A percentile compares a stretch with the other conserved stretches of the same genome.
These are phyloP conservation scores for Tachina lurida DNA, from an alignment of 2,888 invertebrate species.

Conservation along the genomic window DNA sequence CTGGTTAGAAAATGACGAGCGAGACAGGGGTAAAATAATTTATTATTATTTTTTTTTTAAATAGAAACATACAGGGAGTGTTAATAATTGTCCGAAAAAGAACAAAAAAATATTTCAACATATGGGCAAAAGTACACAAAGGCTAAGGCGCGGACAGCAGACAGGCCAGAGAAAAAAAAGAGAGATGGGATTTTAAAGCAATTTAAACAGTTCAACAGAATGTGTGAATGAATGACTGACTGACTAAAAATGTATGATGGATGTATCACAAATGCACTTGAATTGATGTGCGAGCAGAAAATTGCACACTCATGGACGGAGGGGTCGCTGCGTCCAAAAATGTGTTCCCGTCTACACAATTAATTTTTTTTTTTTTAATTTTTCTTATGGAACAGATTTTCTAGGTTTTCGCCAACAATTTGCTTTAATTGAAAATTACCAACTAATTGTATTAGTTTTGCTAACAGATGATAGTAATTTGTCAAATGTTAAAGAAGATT, in stretches of 20 bases:
- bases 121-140: slow-evolving; percentile 49
- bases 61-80: slow-evolving; percentile 34
- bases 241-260: slow-evolving; percentile 21
- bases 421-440: slow-evolving; percentile 60
- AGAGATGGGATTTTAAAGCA: slow-evolving; percentile 51
- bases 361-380: neutral
- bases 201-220: slow-evolving; percentile 35
- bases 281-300: slow-evolving; percentile 4
- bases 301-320: slow-evolving; percentile 35
- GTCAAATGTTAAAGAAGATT: slow-evolving; percentile 52
- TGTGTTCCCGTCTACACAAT: neutral
- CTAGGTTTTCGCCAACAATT: slow-evolving; percentile 28
- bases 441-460: slow-evolving; percentile 61
- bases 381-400: slow-evolving; percentile 18
- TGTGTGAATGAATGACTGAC: slow-evolving; percentile 8
- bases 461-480: slow-evolving; percentile 72
- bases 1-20: slow-evolving; percentile 14
- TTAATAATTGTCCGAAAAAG: slow-evolving; percentile 52
- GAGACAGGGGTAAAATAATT: slow-evolving; percentile 23
- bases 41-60: slow-evolving; percentile 14
- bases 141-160: neutral
- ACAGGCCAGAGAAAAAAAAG: neutral
- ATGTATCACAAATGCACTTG: slow-evolving; percentile 56
- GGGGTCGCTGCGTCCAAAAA: neutral
- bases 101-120: slow-evolving; percentile 32